Conservation (phyloP, 1,140 invertebrate species). For the Trialeurodes vaporariorum region DNA sequence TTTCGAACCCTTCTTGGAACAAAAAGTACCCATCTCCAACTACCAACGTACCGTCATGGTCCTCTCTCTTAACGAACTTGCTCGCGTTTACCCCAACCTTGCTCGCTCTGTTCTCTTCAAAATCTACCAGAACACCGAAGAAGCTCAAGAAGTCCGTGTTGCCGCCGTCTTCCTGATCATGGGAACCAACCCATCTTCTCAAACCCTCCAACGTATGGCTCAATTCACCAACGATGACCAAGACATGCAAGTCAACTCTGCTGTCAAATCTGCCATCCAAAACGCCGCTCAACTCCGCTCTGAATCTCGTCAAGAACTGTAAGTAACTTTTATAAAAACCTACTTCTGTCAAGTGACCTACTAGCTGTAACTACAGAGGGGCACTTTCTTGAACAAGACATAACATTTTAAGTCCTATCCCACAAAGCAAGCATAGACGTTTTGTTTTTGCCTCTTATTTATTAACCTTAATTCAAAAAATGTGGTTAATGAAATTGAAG, state of each 20-base stretch:
- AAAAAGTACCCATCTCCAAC: constrained; percentile 36
- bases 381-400: no score
- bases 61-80: constrained; percentile 38
- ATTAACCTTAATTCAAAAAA: no score
- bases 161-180: constrained; percentile 46
- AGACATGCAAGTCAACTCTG: constrained; percentile 45
- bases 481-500: no score
- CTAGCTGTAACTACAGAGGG: no score
- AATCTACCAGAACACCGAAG: constrained; percentile 49
- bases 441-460: no score
- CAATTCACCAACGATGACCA: constrained; percentile 48
- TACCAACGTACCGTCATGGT: constrained; percentile 51
- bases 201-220: constrained; percentile 54
- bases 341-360: no score
- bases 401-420: no score
- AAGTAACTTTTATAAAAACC: no score
- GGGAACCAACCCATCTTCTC: constrained; percentile 41
- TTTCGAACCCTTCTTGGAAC: constrained; percentile 54
- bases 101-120: constrained; percentile 47
- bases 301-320: constrained; percentile 18
- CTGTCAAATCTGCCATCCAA: constrained; percentile 44
- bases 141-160: constrained; percentile 47
- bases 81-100: constrained; percentile 36
- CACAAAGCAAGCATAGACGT: no score
- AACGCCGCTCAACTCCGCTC: constrained; percentile 35